These are phyloP conservation scores for Metridium senile DNA, from an alignment of 92 coral and sea anemone genomes.

Conservation along the genomic window DNA sequence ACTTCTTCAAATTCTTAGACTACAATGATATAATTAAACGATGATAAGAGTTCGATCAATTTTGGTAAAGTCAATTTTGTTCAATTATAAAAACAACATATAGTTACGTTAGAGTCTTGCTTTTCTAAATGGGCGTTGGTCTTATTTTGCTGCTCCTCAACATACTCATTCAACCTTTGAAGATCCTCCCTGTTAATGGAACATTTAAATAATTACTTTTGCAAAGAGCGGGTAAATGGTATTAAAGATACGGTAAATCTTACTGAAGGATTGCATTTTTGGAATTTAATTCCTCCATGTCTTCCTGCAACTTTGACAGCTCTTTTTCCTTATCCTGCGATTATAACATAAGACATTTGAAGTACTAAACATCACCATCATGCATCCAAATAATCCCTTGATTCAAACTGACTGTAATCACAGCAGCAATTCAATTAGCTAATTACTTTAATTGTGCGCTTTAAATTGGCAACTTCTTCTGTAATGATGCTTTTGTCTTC, in stretches of 20 bases:
- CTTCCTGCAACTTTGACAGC: slow-evolving; percentile 36
- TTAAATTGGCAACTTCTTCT: slow-evolving; percentile 27
- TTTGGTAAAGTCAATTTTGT: too few relatives aligned
- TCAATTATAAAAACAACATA: neutral
- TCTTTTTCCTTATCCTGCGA: slow-evolving; percentile 34
- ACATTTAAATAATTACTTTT: too few relatives aligned
- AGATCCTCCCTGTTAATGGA: slow-evolving; percentile 41
- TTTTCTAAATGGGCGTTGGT: slow-evolving; percentile 37
- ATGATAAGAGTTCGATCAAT: neutral
- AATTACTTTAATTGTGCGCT: slow-evolving; percentile 33
- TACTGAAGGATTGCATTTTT: slow-evolving; percentile 22
- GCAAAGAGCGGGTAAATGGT: too few relatives aligned
- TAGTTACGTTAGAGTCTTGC: slow-evolving; percentile 47
- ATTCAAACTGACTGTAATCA: too few relatives aligned
- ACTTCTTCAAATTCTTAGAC: slow-evolving; percentile 49
- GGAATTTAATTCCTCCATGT: slow-evolving; percentile 29
- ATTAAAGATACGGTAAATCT: neutral
- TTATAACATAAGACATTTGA: too few relatives aligned
- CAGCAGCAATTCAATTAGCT: neutral
- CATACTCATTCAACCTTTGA: slow-evolving; percentile 39
- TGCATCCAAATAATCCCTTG: too few relatives aligned
- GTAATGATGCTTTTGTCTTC: slow-evolving; percentile 41
- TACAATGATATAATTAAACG: neutral
- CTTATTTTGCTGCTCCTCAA: slow-evolving; percentile 50
- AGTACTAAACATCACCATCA: too few relatives aligned